A percentile compares a stretch with the other conserved stretches of the same genome.
These are phyloP conservation scores for Bos javanicus DNA, from an alignment of 2,113 vertebrate genomes.

Conservation along the genomic window DNA sequence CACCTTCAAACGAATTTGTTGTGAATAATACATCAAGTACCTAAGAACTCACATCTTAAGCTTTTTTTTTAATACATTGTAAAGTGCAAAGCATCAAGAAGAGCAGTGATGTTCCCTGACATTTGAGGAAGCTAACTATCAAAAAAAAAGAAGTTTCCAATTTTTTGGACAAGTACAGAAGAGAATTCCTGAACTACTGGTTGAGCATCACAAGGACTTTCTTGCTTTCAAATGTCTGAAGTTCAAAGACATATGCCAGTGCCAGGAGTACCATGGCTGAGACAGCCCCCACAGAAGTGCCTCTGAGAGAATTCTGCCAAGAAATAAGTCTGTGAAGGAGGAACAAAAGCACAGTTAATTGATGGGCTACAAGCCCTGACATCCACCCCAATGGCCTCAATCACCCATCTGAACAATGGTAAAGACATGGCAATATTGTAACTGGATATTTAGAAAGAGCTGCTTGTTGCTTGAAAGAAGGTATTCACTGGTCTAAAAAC, in stretches of 20 bases:
- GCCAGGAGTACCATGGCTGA: not conserved
- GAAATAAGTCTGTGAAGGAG: not conserved
- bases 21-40: slow-evolving; percentile 70
- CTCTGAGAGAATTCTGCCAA: not conserved
- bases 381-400: not conserved
- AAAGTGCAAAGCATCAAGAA: slow-evolving; percentile 35
- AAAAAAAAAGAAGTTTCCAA: not conserved
- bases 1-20: slow-evolving; percentile 46
- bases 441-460: not conserved
- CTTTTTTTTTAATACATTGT: slow-evolving; percentile 32
- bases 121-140: slow-evolving; percentile 9
- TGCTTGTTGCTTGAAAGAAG: not conserved
- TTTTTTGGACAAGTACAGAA: not conserved
- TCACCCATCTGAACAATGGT: not conserved
- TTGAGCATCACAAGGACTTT: slow-evolving; percentile 18
- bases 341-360: not conserved
- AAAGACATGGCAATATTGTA: not conserved
- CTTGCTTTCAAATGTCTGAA: slow-evolving; percentile 48
- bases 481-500: not conserved
- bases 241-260: slow-evolving; percentile 40
- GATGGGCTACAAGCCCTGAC: not conserved
- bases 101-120: not conserved
- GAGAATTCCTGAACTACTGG: not conserved
- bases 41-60: slow-evolving; percentile 49
- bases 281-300: not conserved